These are phyloP conservation scores for Xestia sexstrigata DNA, from an alignment of 2,888 invertebrate genomes.

Conservation along the genomic window DNA sequence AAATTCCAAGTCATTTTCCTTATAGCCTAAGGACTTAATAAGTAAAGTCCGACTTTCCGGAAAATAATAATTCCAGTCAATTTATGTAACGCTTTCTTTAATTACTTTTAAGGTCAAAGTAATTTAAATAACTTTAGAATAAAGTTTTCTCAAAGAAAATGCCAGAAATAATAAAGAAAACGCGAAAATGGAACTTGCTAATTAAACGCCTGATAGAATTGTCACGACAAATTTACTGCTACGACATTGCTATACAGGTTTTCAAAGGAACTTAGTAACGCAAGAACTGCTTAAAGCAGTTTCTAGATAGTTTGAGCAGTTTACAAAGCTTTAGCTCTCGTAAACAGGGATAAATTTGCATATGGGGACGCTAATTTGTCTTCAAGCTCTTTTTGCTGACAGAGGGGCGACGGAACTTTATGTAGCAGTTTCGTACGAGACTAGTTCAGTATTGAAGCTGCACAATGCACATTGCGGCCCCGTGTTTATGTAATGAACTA, in stretches of 20 bases:
- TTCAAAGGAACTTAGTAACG: conserved; percentile 54
- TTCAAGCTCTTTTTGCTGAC: conserved; percentile 46
- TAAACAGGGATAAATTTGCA: conserved; percentile 59
- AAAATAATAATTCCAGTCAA: conserved; percentile 30
- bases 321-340: conserved; percentile 55
- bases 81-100: conserved; percentile 36
- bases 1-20: conserved; percentile 22
- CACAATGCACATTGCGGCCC: not conserved
- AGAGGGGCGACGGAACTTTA: conserved; percentile 12
- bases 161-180: conserved; percentile 46
- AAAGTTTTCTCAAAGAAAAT: conserved; percentile 32
- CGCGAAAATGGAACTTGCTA: conserved; percentile 41
- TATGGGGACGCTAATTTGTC: conserved; percentile 59
- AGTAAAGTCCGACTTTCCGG: not conserved
- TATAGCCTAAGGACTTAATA: conserved; percentile 4
- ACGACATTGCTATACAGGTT: conserved; percentile 62
- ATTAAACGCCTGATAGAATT: conserved; percentile 69
- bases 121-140: conserved; percentile 31
- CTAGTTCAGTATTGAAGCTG: not conserved
- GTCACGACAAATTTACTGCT: conserved; percentile 58
- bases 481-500: not conserved
- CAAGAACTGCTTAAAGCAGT: conserved; percentile 45
- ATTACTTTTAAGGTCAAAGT: conserved; percentile 35
- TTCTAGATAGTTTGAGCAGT: conserved; percentile 54
- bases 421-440: conserved; percentile 31